Base-by-base conservation (phyloP, 1,140 invertebrate species). In the Trichogramma pretiosum region DNA sequence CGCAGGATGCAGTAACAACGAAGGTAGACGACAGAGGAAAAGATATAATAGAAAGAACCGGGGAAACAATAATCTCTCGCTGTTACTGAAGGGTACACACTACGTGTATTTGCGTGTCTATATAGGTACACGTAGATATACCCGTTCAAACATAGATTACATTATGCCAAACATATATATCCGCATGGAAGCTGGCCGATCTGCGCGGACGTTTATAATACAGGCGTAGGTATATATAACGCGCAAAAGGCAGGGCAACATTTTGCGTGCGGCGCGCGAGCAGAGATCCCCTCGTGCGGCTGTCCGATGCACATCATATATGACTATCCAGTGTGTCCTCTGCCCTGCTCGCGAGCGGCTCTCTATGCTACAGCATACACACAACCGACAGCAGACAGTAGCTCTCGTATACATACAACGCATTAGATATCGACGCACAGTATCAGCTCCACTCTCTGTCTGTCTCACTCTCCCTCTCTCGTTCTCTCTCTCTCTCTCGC, bases 201-300 rank as follows among this genome's bases (percentile, higher is more conserved):
- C 10, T 30, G 17, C 5, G 38, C 36, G n/a, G 38, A 16, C 7
- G 47, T 22, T 23, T 30, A 30, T 30, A 9, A 11, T 46, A 51
- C 43, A 42, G 41, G 43, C 41, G 49, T 43, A 51, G 46, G 41
- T 51, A 51, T 46, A 51, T 46, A 51, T 38, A 51, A 51, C 46
- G 46, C 32, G 28, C 32, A n/a, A n/a, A n/a, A n/a, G n/a, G n/a
- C n/a, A n/a, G n/a, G n/a, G n/a, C n/a, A n/a, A n/a, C n/a, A n/a
- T n/a, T n/a, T n/a, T n/a, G n/a, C n/a, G n/a, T n/a, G n/a, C n/a
- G n/a, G n/a, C n/a, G n/a, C n/a, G n/a, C n/a, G n/a, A n/a, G n/a
- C n/a, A n/a, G n/a, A n/a, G 21, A 13, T n/a, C 43, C 32, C 32
- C 32, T 33, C 32, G 32, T n/a, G 5, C 32, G 13, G 19, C 8